Percentiles rank a stretch among this genome's conserved stretches.
Evolutionary conservation across 1,140 invertebrate species (phyloP).

Genomic region (Frieseomelitta varia): DNA sequence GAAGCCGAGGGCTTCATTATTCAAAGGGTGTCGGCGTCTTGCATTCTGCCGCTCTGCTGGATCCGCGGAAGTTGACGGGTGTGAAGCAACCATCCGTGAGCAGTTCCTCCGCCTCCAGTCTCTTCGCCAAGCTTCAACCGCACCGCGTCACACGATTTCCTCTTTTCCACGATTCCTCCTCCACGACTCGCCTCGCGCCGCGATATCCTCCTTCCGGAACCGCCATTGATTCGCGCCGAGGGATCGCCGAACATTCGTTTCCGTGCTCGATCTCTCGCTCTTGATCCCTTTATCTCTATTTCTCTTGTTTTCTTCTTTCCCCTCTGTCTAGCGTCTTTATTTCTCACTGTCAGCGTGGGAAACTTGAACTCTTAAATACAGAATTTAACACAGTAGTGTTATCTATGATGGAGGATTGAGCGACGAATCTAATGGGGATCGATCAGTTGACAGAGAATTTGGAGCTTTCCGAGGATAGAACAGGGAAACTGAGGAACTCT

Average conservation of each 20-base stretch:
- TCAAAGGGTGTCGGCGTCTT: slow-evolving; percentile 79
- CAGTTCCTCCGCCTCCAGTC: slow-evolving; percentile 36
- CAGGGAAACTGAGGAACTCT: no score
- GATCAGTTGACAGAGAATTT: no score
- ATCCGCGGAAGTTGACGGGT: slow-evolving; percentile 75
- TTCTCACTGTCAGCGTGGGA: no score
- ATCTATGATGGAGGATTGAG: no score
- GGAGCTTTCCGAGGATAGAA: no score
- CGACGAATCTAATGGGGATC: no score
- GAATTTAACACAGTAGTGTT: no score
- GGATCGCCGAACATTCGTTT: slow-evolving; percentile 4
- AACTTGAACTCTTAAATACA: no score
- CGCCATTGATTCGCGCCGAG: slow-evolving; percentile 5
- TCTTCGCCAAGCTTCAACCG: slow-evolving; percentile 21
- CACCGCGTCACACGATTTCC: slow-evolving; percentile 52
- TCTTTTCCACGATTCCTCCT: slow-evolving; percentile 37
- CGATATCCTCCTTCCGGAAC: not conserved
- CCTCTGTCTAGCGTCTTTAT: no score
- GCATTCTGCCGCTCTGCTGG: slow-evolving; percentile 75
- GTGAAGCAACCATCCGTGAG: slow-evolving; percentile 70
- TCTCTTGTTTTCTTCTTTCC: not conserved
- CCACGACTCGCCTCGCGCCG: slow-evolving; percentile 8
- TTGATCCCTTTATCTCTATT: no score
- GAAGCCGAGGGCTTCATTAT: slow-evolving; percentile 78
- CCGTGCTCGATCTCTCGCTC: not conserved